Conservation (phyloP, 2,888 invertebrate species). For the Calameuta filiformis region DNA sequence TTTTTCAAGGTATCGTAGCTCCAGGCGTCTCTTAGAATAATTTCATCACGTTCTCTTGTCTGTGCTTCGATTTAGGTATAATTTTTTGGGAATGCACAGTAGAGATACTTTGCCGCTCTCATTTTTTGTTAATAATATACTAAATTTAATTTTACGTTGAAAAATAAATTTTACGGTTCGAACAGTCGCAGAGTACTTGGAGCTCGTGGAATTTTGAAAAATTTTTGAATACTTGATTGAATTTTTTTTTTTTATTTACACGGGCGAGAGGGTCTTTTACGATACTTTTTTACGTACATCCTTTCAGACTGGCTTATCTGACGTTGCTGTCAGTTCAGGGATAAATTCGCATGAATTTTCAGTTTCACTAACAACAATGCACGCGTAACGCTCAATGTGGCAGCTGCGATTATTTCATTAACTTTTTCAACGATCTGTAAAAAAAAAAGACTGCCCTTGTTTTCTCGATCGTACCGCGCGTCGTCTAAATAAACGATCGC, state of each 20-base stretch:
- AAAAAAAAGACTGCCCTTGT: not conserved
- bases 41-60: not conserved
- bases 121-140: not conserved
- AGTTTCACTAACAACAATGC: not conserved
- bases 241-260: too few relatives aligned
- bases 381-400: not conserved
- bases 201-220: not conserved
- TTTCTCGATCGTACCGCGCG: not conserved
- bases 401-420: not conserved
- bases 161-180: not conserved
- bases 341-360: too few relatives aligned
- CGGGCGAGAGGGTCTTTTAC: too few relatives aligned
- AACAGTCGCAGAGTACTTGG: not conserved
- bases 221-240: not conserved
- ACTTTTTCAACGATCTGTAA: not conserved
- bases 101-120: not conserved
- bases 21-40: conserved; percentile 3
- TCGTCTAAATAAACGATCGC: not conserved
- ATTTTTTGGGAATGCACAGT: not conserved
- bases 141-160: not conserved
- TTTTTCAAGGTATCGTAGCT: conserved; percentile 17
- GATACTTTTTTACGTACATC: too few relatives aligned
- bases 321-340: too few relatives aligned
- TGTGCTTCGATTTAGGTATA: not conserved
- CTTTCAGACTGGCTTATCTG: too few relatives aligned